Percentiles rank a stretch among this genome's conserved stretches.
Evolutionary conservation across 1,140 invertebrate species (phyloP).

Genomic region (Papilio aristodemus): DNA sequence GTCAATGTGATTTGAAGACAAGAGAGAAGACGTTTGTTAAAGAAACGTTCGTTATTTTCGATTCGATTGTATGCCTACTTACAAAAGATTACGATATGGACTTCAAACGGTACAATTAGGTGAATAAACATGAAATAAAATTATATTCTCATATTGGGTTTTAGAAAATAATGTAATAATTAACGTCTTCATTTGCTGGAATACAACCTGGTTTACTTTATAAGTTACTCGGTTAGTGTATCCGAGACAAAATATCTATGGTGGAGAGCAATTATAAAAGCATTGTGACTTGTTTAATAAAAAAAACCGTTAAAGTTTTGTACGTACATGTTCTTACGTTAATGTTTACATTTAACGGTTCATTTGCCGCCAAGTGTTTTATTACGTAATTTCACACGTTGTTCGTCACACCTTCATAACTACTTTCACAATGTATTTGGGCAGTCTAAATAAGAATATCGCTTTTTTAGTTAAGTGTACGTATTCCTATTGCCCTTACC

Average conservation of each 20-base stretch:
- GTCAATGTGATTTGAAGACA: not conserved
- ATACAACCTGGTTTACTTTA: too few relatives aligned
- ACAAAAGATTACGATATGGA: too few relatives aligned
- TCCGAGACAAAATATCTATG: too few relatives aligned
- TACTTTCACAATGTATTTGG: slow-evolving; percentile 16
- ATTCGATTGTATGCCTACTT: too few relatives aligned
- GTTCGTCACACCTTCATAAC: slow-evolving; percentile 18
- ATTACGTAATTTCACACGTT: slow-evolving; percentile 14
- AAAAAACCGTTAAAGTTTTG: not conserved
- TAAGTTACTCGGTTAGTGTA: too few relatives aligned
- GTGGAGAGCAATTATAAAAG: too few relatives aligned
- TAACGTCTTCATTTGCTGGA: too few relatives aligned
- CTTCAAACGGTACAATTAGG: not conserved
- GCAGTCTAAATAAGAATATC: not conserved
- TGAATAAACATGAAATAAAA: not conserved
- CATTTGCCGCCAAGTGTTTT: slow-evolving; percentile 14
- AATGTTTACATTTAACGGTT: slow-evolving; percentile 16
- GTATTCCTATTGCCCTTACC: not conserved
- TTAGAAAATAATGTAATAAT: too few relatives aligned
- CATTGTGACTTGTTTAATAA: slow-evolving; percentile 6
- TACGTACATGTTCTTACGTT: slow-evolving; percentile 4
- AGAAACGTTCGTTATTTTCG: too few relatives aligned
- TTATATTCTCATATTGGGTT: too few relatives aligned
- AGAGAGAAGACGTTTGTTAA: not conserved
- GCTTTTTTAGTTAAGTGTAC: not conserved